phyloP scores from a whole-genome alignment of 2,888 invertebrate genomes.

The Dryocosmus kuriphilus region DNA sequence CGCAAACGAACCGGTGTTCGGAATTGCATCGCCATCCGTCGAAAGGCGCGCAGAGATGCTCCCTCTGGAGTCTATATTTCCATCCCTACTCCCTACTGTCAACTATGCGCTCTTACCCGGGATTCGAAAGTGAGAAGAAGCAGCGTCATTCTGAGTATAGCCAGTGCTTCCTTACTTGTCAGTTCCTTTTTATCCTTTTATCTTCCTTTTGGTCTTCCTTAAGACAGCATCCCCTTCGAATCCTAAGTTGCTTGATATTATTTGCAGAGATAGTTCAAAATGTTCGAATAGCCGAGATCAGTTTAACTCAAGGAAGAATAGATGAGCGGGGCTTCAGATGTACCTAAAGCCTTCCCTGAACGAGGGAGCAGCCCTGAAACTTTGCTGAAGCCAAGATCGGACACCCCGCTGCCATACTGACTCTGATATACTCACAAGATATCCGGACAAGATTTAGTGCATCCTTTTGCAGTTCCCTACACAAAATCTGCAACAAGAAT shows the following conservation, averaged over 20 bases:
- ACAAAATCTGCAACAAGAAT: slow-evolving; percentile 74
- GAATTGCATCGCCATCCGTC: too few relatives aligned
- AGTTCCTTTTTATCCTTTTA: too few relatives aligned
- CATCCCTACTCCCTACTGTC: too few relatives aligned
- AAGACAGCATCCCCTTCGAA: neutral
- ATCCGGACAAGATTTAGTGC: slow-evolving; percentile 76
- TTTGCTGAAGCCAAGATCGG: slow-evolving; percentile 59
- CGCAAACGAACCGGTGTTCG: too few relatives aligned
- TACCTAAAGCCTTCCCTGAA: neutral
- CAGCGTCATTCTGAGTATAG: too few relatives aligned
- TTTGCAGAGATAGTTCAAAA: neutral
- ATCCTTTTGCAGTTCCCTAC: slow-evolving; percentile 69
- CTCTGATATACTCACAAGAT: slow-evolving; percentile 76
- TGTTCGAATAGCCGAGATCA: neutral
- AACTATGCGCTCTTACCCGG: too few relatives aligned
- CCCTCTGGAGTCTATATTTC: too few relatives aligned
- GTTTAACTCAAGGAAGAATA: neutral
- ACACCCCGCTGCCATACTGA: slow-evolving; percentile 76
- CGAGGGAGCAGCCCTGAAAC: neutral
- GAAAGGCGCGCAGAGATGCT: too few relatives aligned
- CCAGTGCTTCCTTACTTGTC: too few relatives aligned
- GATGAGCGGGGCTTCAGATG: neutral
- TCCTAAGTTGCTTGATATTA: neutral
- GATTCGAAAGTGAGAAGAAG: too few relatives aligned
- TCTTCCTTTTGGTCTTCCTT: neutral